phyloP scores from a whole-genome alignment of 2,797 vertebrate genomes.

The Crypturellus tataupa region DNA sequence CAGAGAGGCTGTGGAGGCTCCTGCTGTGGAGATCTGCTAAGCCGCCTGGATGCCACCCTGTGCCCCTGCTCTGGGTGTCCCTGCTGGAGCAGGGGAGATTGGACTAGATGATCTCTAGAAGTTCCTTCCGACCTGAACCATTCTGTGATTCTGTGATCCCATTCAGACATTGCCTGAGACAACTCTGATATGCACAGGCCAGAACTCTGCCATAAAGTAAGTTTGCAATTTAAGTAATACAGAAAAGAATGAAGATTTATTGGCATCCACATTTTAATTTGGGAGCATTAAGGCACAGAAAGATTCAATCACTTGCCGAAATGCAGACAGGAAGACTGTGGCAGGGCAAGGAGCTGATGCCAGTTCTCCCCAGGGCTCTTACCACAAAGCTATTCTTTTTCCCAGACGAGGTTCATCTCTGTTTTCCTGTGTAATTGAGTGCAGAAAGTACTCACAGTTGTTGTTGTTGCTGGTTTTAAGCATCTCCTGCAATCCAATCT shows the following conservation, averaged over 20 bases:
- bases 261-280: not conserved
- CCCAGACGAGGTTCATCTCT: not conserved
- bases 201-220: not conserved
- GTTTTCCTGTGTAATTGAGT: not conserved
- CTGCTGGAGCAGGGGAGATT: no score
- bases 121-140: no score
- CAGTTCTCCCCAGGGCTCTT: not conserved
- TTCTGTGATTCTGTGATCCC: no score
- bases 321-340: conserved; percentile 16
- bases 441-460: not conserved
- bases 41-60: no score
- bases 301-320: not conserved
- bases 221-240: not conserved
- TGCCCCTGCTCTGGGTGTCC: no score
- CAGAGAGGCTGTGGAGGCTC: no score
- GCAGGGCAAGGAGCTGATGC: not conserved
- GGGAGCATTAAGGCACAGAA: not conserved
- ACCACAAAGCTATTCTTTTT: not conserved
- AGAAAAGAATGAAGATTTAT: not conserved
- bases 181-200: not conserved
- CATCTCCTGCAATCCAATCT: not conserved
- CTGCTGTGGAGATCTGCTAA: no score
- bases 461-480: not conserved
- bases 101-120: no score
- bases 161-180: not conserved